A percentile compares a stretch with the other conserved stretches of the same genome.
phyloP scores from a whole-genome alignment of 2,797 vertebrate genomes.

The Ambastaia sidthimunki region DNA sequence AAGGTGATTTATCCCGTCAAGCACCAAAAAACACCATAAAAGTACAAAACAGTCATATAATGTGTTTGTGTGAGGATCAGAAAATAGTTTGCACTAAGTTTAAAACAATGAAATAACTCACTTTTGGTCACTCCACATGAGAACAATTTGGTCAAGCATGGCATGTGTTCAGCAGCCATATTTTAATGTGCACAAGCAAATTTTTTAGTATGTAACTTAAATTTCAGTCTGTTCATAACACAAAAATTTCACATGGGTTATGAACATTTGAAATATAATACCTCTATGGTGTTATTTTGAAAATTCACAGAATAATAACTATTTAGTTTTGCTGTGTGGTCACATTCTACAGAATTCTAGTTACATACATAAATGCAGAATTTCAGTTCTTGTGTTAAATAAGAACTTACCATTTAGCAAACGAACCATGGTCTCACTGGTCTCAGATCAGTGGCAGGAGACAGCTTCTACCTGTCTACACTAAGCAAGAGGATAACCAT shows the following conservation, averaged over 20 bases:
- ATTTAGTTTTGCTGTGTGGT: neutral
- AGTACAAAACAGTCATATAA: too few relatives aligned
- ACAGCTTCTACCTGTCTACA: slow-evolving; percentile 25
- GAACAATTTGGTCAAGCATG: neutral
- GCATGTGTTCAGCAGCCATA: too few relatives aligned
- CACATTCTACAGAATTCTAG: neutral
- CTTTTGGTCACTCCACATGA: neutral
- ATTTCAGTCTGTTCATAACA: neutral
- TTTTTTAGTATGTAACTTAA: neutral
- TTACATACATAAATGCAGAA: neutral
- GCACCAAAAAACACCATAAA: too few relatives aligned
- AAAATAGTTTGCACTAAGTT: neutral
- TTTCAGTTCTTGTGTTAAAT: neutral
- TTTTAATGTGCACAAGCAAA: neutral
- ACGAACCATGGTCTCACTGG: too few relatives aligned
- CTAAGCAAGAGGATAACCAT: slow-evolving; percentile 37
- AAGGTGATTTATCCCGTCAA: too few relatives aligned
- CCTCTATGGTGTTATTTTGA: neutral
- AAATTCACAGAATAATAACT: neutral
- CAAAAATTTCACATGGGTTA: neutral
- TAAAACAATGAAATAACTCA: neutral
- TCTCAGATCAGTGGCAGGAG: slow-evolving; percentile 36
- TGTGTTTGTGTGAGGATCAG: too few relatives aligned
- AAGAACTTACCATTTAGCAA: neutral
- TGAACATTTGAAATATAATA: too few relatives aligned